These are phyloP conservation scores for Brenthis hecate DNA, from an alignment of 2,888 invertebrate genomes.

Conservation along the genomic window DNA sequence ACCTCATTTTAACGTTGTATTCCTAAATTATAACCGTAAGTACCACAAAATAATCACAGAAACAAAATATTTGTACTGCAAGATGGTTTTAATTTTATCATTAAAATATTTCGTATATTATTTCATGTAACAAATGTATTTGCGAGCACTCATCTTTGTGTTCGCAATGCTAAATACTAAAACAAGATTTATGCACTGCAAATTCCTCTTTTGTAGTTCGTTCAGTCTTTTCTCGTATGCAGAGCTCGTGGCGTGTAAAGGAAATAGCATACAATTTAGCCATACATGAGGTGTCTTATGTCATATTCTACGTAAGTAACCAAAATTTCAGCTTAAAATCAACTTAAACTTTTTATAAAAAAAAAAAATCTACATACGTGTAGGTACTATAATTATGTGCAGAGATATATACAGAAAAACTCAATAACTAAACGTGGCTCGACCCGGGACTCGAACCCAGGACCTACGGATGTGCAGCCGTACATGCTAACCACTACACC, in stretches of 20 bases:
- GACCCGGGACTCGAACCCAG: no score
- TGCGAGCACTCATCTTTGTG: conserved; percentile 1
- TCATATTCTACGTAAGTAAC: neutral
- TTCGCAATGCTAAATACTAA: conserved; percentile 1
- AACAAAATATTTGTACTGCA: neutral
- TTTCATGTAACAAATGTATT: neutral
- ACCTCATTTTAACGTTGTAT: no score
- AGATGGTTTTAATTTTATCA: neutral
- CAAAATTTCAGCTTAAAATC: no score
- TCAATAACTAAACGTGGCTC: no score
- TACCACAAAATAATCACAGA: no score
- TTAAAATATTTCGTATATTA: neutral
- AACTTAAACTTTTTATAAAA: no score
- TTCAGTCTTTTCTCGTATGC: conserved; percentile 3
- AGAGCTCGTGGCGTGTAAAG: conserved; percentile 2
- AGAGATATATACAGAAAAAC: no score
- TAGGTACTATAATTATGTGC: no score
- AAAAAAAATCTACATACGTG: no score
- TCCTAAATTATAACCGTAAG: no score
- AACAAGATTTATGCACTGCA: conserved; percentile 15
- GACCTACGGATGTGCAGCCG: no score
- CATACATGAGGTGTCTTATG: neutral
- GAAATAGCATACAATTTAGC: neutral
- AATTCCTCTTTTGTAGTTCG: conserved; percentile 14
- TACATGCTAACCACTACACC: no score